Evolutionary conservation across 2,113 vertebrate species (phyloP).

Genomic region (Anhinga anhinga): DNA sequence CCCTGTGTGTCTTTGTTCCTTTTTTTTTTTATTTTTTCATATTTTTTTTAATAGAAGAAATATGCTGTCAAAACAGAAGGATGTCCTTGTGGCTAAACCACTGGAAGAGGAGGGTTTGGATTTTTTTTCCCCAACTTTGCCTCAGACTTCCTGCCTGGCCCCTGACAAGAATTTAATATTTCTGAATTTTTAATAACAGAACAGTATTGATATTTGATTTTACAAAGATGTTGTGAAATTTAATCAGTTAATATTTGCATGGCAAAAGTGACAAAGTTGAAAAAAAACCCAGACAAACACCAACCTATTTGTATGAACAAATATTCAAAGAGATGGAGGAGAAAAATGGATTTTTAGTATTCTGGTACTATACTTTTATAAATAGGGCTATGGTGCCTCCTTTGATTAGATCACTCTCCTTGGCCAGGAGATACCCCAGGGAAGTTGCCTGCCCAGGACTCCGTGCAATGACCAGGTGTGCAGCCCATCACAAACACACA

Average conservation of each 20-base stretch:
- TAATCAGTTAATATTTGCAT: neutral
- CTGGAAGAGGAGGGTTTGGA: neutral
- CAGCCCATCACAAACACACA: neutral
- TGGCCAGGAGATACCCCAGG: neutral
- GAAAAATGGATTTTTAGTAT: no score
- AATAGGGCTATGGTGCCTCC: neutral
- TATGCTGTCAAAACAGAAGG: neutral
- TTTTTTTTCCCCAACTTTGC: neutral
- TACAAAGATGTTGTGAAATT: neutral
- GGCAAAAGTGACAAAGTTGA: neutral
- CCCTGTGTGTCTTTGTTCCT: neutral
- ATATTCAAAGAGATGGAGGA: no score
- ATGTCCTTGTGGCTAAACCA: constrained; percentile 10
- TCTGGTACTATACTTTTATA: neutral
- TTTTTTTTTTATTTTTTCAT: no score
- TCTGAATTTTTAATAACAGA: neutral
- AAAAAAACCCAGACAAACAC: rapidly evolving
- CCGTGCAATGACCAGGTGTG: neutral
- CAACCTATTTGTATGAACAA: neutral
- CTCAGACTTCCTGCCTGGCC: neutral
- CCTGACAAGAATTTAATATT: neutral
- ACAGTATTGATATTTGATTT: neutral
- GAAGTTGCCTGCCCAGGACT: neutral
- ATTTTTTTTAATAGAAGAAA: neutral
- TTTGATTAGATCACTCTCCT: neutral